Conservation (phyloP, 2,888 invertebrate species). For the Drosophila pseudotakahashii region DNA sequence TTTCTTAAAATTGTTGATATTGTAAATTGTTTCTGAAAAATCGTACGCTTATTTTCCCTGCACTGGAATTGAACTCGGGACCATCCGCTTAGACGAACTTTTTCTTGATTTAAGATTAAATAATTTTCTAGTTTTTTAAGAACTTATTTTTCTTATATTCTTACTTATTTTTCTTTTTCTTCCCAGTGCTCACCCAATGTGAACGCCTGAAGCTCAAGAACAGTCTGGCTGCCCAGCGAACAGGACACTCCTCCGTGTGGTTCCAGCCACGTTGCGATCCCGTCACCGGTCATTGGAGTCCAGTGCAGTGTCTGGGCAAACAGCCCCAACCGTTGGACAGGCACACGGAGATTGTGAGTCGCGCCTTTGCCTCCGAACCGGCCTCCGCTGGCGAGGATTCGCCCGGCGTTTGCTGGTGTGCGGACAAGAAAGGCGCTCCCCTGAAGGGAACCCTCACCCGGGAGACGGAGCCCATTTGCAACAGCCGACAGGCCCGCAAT, state of each 20-base stretch:
- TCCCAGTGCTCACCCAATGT: slow-evolving; percentile 90
- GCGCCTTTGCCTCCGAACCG: slow-evolving; percentile 58
- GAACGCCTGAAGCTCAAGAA: slow-evolving; percentile 92
- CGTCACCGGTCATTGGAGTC: slow-evolving; percentile 90
- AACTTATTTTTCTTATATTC: too few species aligned
- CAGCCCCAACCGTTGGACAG: slow-evolving; percentile 80
- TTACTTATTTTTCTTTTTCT: neutral
- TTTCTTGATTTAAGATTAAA: too few species aligned
- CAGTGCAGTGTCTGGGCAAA: slow-evolving; percentile 91
- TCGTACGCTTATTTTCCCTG: too few species aligned
- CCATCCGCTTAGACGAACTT: too few species aligned
- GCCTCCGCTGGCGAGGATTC: slow-evolving; percentile 34
- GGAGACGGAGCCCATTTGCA: slow-evolving; percentile 91
- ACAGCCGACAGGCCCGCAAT: slow-evolving; percentile 91
- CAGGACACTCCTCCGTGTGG: slow-evolving; percentile 84
- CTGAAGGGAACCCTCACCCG: slow-evolving; percentile 92
- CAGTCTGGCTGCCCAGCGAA: slow-evolving; percentile 89
- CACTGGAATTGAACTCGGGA: too few species aligned
- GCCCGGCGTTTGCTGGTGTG: slow-evolving; percentile 94
- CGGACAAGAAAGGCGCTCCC: slow-evolving; percentile 92
- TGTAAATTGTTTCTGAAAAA: too few species aligned
- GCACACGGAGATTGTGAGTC: slow-evolving; percentile 62
- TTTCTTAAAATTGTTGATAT: too few species aligned
- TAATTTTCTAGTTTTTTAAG: too few species aligned
- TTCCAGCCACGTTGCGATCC: slow-evolving; percentile 92